phyloP scores from a whole-genome alignment of 1,140 invertebrate genomes.

The Drosophila sucinea region DNA sequence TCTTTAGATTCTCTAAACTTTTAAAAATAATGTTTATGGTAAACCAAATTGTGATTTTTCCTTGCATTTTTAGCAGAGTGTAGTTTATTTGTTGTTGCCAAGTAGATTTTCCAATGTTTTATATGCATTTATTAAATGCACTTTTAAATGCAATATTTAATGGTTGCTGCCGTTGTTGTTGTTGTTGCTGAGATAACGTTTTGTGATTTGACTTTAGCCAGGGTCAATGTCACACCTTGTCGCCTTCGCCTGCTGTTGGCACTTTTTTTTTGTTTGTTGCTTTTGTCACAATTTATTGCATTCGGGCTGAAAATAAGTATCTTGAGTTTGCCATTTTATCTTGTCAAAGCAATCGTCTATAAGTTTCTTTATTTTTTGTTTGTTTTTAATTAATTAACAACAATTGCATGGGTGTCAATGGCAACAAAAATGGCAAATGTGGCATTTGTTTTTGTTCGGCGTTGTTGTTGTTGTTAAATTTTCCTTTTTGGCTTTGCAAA shows the following conservation, averaged over 20 bases:
- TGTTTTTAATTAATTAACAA: slow-evolving; percentile 73
- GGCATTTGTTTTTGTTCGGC: slow-evolving; percentile 18
- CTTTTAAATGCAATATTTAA: slow-evolving; percentile 75
- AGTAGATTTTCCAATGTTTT: slow-evolving; percentile 44
- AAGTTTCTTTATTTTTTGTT: slow-evolving; percentile 64
- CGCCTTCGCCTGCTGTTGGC: slow-evolving; percentile 50
- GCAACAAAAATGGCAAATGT: slow-evolving; percentile 39
- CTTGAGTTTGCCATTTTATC: slow-evolving; percentile 65
- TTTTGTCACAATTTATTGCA: slow-evolving; percentile 77
- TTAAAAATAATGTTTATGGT: no score
- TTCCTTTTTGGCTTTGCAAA: slow-evolving; percentile 11
- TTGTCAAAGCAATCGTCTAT: slow-evolving; percentile 78
- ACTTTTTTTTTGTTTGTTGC: slow-evolving; percentile 24
- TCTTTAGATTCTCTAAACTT: no score
- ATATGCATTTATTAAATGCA: slow-evolving; percentile 68
- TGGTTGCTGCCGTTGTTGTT: slow-evolving; percentile 53
- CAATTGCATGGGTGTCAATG: slow-evolving; percentile 76
- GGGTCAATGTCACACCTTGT: slow-evolving; percentile 79
- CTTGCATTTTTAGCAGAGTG: slow-evolving; percentile 40
- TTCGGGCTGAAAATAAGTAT: slow-evolving; percentile 37
- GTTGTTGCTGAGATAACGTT: slow-evolving; percentile 52
- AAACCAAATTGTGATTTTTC: background rate
- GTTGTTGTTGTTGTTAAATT: slow-evolving; percentile 25
- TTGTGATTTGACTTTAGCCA: slow-evolving; percentile 43
- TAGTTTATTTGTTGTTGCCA: slow-evolving; percentile 49